These are phyloP conservation scores for Agrochola macilenta DNA, from an alignment of 2,888 invertebrate species.

Conservation along the genomic window DNA sequence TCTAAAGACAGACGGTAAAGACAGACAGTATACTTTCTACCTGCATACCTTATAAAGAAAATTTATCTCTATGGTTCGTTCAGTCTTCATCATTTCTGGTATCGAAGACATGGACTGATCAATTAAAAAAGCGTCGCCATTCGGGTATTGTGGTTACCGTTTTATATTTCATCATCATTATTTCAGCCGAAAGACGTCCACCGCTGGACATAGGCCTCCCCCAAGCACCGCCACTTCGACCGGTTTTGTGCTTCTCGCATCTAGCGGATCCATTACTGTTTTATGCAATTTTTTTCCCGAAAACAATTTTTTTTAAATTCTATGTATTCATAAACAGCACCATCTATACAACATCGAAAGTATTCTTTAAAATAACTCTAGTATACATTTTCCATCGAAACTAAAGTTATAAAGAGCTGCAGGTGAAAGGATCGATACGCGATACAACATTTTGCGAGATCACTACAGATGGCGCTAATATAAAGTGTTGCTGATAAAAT, in stretches of 20 bases:
- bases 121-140: neutral
- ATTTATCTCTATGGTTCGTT: no score
- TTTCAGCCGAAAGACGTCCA: no score
- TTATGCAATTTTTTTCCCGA: neutral
- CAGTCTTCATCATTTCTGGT: neutral
- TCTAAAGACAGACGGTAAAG: neutral
- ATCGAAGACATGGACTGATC: neutral
- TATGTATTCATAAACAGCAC: conserved; percentile 17
- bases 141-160: neutral
- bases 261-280: no score
- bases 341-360: conserved; percentile 41
- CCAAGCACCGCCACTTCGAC: no score
- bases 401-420: neutral
- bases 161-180: no score
- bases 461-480: conserved; percentile 57
- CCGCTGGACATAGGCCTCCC: no score
- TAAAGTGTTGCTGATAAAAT: neutral
- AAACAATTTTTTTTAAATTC: neutral
- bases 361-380: neutral
- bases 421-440: conserved; percentile 35
- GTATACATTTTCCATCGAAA: neutral
- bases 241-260: no score
- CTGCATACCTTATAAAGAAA: neutral
- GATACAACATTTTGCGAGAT: conserved; percentile 5
- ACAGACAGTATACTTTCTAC: neutral